These are phyloP conservation scores for Lipotes vexillifer DNA, from an alignment of 2,113 vertebrate genomes.

Conservation along the genomic window DNA sequence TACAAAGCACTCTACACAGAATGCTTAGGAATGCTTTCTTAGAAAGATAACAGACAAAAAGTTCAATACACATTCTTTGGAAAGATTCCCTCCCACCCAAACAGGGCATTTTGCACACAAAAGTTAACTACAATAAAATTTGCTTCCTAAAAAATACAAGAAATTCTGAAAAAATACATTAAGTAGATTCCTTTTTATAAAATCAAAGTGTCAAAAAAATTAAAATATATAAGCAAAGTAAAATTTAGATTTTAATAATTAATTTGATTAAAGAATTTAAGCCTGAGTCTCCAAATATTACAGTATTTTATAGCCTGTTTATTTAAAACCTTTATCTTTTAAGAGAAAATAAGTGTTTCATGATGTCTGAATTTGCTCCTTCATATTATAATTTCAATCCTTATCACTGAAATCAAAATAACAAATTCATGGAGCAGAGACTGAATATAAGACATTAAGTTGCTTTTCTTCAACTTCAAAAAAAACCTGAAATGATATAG, in stretches of 20 bases:
- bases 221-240: background rate
- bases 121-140: background rate
- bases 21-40: background rate
- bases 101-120: background rate
- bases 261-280: slow-evolving; percentile 14
- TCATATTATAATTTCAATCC: slow-evolving; percentile 3
- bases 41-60: background rate
- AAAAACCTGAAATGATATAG: background rate
- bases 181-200: background rate
- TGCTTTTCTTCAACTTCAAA: slow-evolving; percentile 21
- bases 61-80: background rate
- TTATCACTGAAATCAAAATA: slow-evolving; percentile 23
- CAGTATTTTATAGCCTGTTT: background rate
- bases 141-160: slow-evolving; percentile 21
- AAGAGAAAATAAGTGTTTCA: slow-evolving; percentile 4
- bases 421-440: background rate
- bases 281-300: background rate
- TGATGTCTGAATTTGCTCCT: background rate
- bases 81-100: background rate
- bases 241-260: slow-evolving; percentile 28
- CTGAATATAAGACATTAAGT: background rate
- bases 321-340: background rate
- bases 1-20: background rate
- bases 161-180: background rate
- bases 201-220: background rate